Base-by-base conservation (phyloP, 2,113 vertebrate species). In the Gambusia holbrooki region DNA sequence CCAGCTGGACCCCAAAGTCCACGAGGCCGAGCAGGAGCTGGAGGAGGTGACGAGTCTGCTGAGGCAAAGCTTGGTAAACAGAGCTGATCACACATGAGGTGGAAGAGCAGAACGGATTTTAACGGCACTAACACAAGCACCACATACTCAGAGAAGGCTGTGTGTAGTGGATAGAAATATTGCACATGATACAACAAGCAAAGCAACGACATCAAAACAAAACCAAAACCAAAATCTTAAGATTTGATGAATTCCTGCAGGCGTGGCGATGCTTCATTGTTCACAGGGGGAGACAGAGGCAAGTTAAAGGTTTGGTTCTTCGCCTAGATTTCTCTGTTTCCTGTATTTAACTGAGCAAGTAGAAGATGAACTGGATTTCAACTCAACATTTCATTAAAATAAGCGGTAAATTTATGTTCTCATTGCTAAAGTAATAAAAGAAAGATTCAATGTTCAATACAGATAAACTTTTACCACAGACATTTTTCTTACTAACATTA, bases 21-120 rank as follows among this genome's bases (percentile, higher is more conserved):
- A 83, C 13, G 97, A 98, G 89, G 97, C 96, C 5, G 96, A 96
- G 71, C 92, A 89, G 75, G 96, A 97, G 76, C 93, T 99, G 0
- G 91, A 96, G 75, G 93, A 94, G 81, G 93, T 96, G 54, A 96
- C 95, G 0, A 82, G 83, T 0, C 68, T 95, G 80, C 89, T 97
- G 66, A 91, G 92, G 66, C 85, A 93, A 72, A 90, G 90, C 3
- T 78, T 93, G 72, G 86, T 87, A 73, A 76, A 89, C 58, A 84
- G 42, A 42, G 67, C 14, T 14, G 85, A 54, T 4, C 90, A 90
- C 75, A 94, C 91, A 29, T 88, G 85, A 19, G 94, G 94, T 87
- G 96, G 94, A 89, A 95, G 93, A 75, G 45, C 17, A 28, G 37
- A 62, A 30, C 27, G 42, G 6, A 32, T 51, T 0, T 66, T 9